A percentile compares a stretch with the other conserved stretches of the same genome.
phyloP scores from a whole-genome alignment of 2,888 invertebrate species.

The Coelopa pilipes region DNA sequence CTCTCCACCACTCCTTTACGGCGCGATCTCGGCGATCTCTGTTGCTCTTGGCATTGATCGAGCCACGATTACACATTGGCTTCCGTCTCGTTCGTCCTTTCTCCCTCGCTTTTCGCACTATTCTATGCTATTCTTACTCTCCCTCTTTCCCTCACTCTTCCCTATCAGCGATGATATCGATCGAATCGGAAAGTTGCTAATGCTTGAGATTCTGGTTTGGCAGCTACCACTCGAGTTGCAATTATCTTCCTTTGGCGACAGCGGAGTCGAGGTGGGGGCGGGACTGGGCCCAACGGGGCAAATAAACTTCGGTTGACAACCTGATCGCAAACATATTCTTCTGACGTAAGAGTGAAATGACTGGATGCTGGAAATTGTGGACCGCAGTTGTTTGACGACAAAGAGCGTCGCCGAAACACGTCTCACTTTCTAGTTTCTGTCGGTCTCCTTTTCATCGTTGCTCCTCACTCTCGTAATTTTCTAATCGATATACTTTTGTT shows the following conservation, averaged over 20 bases:
- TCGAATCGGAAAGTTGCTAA: not conserved
- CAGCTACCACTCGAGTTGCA: not conserved
- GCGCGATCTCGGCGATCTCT: slow-evolving; percentile 8
- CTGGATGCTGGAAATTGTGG: too few species aligned
- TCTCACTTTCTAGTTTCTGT: too few species aligned
- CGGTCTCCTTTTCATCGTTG: too few species aligned
- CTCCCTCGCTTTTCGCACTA: not conserved
- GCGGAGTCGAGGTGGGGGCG: too few species aligned
- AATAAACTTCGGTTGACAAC: slow-evolving; percentile 28
- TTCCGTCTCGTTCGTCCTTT: not conserved
- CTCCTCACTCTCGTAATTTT: too few species aligned
- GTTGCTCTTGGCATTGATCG: slow-evolving; percentile 30
- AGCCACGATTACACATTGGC: slow-evolving; percentile 3
- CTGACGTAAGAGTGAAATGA: too few species aligned
- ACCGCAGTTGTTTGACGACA: too few species aligned
- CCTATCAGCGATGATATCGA: slow-evolving; percentile 2
- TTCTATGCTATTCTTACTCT: too few species aligned
- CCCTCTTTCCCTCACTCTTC: too few species aligned
- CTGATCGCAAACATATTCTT: not conserved
- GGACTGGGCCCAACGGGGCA: not conserved
- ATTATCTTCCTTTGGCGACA: not conserved
- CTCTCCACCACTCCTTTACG: not conserved
- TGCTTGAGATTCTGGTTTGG: not conserved
- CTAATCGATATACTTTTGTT: too few species aligned
- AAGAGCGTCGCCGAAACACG: too few species aligned